A percentile compares a stretch with the other conserved stretches of the same genome.
These are phyloP conservation scores for Bacillus rossius DNA, from an alignment of 1,140 invertebrate genomes.

Conservation along the genomic window DNA sequence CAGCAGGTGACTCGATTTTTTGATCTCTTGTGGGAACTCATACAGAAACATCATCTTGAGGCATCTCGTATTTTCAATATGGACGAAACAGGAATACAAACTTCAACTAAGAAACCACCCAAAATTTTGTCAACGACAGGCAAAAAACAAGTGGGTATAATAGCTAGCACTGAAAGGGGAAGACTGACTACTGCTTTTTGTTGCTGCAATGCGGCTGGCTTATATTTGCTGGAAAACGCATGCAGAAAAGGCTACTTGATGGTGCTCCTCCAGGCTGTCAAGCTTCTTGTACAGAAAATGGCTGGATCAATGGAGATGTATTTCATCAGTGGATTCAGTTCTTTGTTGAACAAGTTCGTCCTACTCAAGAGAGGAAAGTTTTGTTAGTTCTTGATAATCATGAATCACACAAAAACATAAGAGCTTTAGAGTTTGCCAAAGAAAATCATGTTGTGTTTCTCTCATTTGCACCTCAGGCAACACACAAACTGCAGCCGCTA, in stretches of 20 bases:
- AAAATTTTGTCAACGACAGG: conserved; percentile 33
- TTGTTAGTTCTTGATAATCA: conserved; percentile 31
- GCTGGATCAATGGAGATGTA: conserved; percentile 25
- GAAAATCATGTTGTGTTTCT: conserved; percentile 31
- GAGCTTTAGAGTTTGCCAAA: conserved; percentile 23
- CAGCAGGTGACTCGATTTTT: conserved; percentile 29
- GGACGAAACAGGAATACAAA: conserved; percentile 34
- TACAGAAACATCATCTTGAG: conserved; percentile 8
- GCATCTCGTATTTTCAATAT: conserved; percentile 32
- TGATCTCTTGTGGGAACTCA: conserved; percentile 15
- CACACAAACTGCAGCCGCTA: conserved; percentile 44
- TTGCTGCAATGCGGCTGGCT: conserved; percentile 29
- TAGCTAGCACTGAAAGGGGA: conserved; percentile 29
- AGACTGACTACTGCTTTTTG: conserved; percentile 24
- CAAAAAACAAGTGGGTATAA: conserved; percentile 27
- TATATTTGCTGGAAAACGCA: conserved; percentile 26
- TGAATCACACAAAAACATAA: conserved; percentile 22
- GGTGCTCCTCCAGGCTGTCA: conserved; percentile 21
- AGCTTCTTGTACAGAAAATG: conserved; percentile 20
- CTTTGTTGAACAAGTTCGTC: conserved; percentile 22
- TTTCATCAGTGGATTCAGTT: conserved; percentile 23
- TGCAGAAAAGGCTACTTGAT: conserved; percentile 21
- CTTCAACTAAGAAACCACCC: conserved; percentile 30
- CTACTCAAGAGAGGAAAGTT: conserved; percentile 25
- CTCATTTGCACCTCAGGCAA: conserved; percentile 43